These are phyloP conservation scores for Hesperia comma DNA, from an alignment of 2,888 invertebrate genomes.

Conservation along the genomic window DNA sequence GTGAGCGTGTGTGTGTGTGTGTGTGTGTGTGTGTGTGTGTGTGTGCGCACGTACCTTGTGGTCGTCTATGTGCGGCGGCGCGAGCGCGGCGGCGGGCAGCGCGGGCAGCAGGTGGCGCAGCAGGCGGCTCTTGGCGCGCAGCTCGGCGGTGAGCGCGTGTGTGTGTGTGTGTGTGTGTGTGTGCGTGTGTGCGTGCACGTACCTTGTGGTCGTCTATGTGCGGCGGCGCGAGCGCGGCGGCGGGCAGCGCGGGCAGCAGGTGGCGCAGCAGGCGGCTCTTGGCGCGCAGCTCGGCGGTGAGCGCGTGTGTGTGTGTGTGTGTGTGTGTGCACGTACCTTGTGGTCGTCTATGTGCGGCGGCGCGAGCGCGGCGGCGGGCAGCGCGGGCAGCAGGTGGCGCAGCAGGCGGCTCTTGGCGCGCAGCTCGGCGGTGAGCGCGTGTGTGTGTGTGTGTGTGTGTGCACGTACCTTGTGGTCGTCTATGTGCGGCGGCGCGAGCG, in stretches of 20 bases:
- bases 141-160: constrained; percentile 90
- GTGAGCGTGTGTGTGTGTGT: constrained; percentile 93
- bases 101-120: constrained; percentile 91
- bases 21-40: constrained; percentile 90
- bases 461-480: too few relatives aligned
- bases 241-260: constrained; percentile 91
- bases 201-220: too few relatives aligned
- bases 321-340: too few relatives aligned
- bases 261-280: constrained; percentile 94
- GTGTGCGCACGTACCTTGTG: too few relatives aligned
- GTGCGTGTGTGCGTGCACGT: too few relatives aligned
- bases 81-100: constrained; percentile 94
- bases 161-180: too few relatives aligned
- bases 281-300: constrained; percentile 93
- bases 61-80: too few relatives aligned
- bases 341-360: too few relatives aligned
- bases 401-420: constrained; percentile 92
- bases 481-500: constrained; percentile 90
- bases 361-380: constrained; percentile 91
- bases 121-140: too few relatives aligned
- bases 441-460: constrained; percentile 92
- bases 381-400: constrained; percentile 90
- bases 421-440: too few relatives aligned
- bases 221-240: constrained; percentile 91
- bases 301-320: constrained; percentile 92